These are phyloP conservation scores for Drosophila yakuba DNA, from an alignment of 1,140 invertebrate species.

Conservation along the genomic window DNA sequence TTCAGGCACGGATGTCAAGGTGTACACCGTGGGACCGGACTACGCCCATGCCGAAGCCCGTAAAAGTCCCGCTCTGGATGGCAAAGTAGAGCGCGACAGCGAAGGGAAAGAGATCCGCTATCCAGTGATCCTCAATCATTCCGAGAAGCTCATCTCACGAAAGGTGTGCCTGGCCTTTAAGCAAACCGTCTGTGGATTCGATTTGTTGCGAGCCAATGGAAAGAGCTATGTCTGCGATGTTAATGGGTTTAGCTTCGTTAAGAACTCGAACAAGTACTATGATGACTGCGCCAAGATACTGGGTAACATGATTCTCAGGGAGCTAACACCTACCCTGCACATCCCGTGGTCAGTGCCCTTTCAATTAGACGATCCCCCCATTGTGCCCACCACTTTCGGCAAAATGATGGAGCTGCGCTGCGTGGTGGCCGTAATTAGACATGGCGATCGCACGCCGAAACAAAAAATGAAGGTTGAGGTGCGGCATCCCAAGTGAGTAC, in stretches of 20 bases:
- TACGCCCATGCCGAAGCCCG: conserved; percentile 99
- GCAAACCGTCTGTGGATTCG: conserved; percentile 99
- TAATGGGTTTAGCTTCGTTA: conserved; percentile 99
- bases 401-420: conserved; percentile 99
- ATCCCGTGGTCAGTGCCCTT: conserved; percentile 99
- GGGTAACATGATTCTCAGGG: conserved; percentile 95
- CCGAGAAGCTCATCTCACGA: conserved; percentile 99
- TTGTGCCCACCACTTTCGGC: conserved; percentile 99
- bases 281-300: conserved; percentile 99
- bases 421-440: conserved; percentile 98
- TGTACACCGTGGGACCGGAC: conserved; percentile 93
- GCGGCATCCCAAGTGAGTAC: conserved; percentile 95
- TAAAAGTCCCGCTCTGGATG: conserved; percentile 98
- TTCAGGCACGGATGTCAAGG: conserved; percentile 88
- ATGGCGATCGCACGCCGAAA: conserved; percentile 99
- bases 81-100: conserved; percentile 99
- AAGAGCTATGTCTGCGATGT: conserved; percentile 99
- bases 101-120: conserved; percentile 99
- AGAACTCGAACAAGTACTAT: conserved; percentile 99
- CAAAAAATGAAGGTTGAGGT: conserved; percentile 99
- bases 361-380: conserved; percentile 98
- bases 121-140: conserved; percentile 98
- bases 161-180: conserved; percentile 99
- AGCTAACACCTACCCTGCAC: conserved; percentile 96
- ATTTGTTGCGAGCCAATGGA: conserved; percentile 98